phyloP scores from a whole-genome alignment of 2,797 vertebrate species.

The Parambassis ranga region DNA sequence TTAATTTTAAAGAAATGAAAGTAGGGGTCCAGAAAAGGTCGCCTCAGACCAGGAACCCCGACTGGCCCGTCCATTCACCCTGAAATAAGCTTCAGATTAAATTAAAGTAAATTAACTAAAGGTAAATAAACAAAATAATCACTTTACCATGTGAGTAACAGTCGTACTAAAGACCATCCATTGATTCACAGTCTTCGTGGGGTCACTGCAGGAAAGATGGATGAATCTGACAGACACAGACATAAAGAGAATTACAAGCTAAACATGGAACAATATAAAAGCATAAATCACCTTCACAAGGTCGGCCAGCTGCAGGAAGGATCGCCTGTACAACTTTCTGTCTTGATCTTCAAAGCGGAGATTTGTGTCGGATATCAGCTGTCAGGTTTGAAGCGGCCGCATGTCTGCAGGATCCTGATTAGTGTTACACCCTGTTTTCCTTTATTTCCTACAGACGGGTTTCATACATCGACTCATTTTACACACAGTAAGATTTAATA shows the following conservation, averaged over 20 bases:
- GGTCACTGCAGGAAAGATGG: background rate
- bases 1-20: no score
- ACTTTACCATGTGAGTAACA: no score
- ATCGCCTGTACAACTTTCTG: background rate
- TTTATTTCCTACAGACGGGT: background rate
- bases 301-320: background rate
- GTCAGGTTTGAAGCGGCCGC: background rate
- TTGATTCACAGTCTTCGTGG: no score
- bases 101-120: no score
- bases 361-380: background rate
- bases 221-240: background rate
- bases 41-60: no score
- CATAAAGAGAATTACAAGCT: background rate
- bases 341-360: background rate
- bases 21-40: no score
- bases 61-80: no score
- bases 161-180: no score
- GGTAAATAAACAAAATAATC: no score
- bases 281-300: background rate
- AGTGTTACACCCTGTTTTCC: background rate
- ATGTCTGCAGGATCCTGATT: background rate
- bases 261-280: slow-evolving; percentile 8
- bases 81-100: no score
- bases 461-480: no score
- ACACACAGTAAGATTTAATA: no score